Conservation (phyloP, 1,140 invertebrate genomes). For the Solen grandis region DNA sequence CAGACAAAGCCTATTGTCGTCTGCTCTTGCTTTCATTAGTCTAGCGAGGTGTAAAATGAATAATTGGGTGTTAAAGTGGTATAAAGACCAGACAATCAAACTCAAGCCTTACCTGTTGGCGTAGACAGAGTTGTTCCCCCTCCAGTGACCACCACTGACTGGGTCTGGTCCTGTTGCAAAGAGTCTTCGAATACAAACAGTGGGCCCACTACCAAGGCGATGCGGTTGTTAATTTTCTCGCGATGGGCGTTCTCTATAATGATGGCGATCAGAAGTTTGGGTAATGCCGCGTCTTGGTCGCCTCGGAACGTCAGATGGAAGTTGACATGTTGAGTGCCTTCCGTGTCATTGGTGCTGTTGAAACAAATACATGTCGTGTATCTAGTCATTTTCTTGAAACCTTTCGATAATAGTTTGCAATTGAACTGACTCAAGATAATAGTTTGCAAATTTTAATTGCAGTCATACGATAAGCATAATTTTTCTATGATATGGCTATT, state of each 20-base stretch:
- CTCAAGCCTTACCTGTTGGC: constrained; percentile 25
- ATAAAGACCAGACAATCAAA: no score
- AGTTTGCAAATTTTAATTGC: no score
- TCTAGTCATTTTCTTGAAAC: no score
- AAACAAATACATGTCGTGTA: no score
- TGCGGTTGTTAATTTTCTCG: constrained; percentile 24
- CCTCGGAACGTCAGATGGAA: constrained; percentile 48
- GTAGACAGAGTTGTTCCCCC: constrained; percentile 23
- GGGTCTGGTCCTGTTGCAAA: constrained; percentile 20
- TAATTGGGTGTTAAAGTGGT: no score
- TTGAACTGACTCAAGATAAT: no score
- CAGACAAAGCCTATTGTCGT: no score
- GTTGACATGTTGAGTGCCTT: constrained; percentile 38
- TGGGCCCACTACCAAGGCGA: constrained; percentile 47
- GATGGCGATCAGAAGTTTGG: constrained; percentile 41
- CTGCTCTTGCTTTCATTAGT: no score
- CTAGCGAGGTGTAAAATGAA: no score
- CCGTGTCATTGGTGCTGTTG: constrained; percentile 16
- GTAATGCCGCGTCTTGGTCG: constrained; percentile 33
- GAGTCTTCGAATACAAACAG: constrained; percentile 48
- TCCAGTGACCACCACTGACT: constrained; percentile 19
- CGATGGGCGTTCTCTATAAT: constrained; percentile 50
- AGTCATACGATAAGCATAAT: no score
- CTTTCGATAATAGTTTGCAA: no score
- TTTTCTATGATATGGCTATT: no score